These are phyloP conservation scores for Esox niger DNA, from an alignment of 2,113 vertebrate species.

Conservation along the genomic window DNA sequence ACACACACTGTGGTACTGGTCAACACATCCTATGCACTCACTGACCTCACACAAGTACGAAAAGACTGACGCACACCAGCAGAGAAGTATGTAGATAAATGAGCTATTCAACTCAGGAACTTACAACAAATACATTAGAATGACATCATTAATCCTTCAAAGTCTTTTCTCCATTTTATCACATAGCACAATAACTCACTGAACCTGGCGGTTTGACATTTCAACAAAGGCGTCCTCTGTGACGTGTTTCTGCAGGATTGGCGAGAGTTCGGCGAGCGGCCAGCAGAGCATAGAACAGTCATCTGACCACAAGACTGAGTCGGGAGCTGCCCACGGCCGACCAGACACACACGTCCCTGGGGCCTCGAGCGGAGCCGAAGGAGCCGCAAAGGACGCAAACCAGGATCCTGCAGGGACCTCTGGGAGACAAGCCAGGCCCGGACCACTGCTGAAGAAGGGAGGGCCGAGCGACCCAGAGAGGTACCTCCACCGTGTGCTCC, in stretches of 20 bases:
- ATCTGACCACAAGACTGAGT: slow-evolving; percentile 23
- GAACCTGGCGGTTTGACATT: neutral
- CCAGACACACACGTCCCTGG: slow-evolving; percentile 27
- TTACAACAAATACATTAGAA: neutral
- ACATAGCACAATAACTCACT: neutral
- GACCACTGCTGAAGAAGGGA: slow-evolving; percentile 44
- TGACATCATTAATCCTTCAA: neutral
- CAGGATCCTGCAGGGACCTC: slow-evolving; percentile 22
- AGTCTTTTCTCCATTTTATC: neutral
- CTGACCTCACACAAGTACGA: too few relatives aligned
- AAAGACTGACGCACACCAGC: too few relatives aligned
- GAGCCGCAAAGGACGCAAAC: neutral
- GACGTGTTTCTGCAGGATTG: slow-evolving; percentile 46
- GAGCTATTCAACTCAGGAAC: neutral
- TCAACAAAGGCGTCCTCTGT: slow-evolving; percentile 10
- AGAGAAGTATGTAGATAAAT: too few relatives aligned
- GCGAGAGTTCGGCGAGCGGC: slow-evolving; percentile 32
- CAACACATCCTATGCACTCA: too few relatives aligned
- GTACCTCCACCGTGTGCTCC: slow-evolving; percentile 67
- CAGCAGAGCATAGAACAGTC: slow-evolving; percentile 27
- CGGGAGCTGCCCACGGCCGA: slow-evolving; percentile 23
- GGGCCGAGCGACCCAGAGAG: slow-evolving; percentile 50
- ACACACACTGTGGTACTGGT: too few relatives aligned
- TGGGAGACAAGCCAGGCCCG: slow-evolving; percentile 32
- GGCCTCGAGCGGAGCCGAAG: slow-evolving; percentile 19